A percentile compares a stretch with the other conserved stretches of the same genome.
Conservation (phyloP, 2,113 vertebrate genomes). For the Esox niger region DNA sequence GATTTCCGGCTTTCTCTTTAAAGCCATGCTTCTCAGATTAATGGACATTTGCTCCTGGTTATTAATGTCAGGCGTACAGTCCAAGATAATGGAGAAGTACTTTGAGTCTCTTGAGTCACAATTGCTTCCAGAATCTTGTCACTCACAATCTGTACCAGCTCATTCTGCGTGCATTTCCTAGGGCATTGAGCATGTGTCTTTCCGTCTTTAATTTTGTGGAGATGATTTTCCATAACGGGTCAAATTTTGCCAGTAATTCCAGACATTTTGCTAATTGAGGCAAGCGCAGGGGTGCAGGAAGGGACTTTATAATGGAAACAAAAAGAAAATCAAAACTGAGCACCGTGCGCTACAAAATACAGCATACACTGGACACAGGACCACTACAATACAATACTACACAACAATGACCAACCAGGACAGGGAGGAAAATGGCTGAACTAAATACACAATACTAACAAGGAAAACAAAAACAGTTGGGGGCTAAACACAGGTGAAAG, state of each 20-base stretch:
- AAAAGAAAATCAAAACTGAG: no score
- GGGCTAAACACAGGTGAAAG: no score
- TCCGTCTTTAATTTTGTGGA: slow-evolving; percentile 18
- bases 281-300: no score
- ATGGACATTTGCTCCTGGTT: slow-evolving; percentile 29
- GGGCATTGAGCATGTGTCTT: slow-evolving; percentile 11
- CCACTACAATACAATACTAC: no score
- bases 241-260: slow-evolving; percentile 29
- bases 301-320: no score
- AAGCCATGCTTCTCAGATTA: slow-evolving; percentile 12
- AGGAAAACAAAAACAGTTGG: no score
- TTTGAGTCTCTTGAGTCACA: slow-evolving; percentile 15
- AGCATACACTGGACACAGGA: no score
- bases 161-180: slow-evolving; percentile 24
- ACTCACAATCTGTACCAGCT: no score
- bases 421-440: no score
- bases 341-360: no score
- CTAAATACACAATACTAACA: no score
- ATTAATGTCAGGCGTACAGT: slow-evolving; percentile 28
- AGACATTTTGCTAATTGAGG: slow-evolving; percentile 26
- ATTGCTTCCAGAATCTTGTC: slow-evolving; percentile 15
- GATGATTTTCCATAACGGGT: slow-evolving; percentile 25
- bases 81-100: slow-evolving; percentile 28
- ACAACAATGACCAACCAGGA: no score
- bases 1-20: slow-evolving; percentile 9